These are phyloP conservation scores for Gila robusta DNA, from an alignment of 2,797 vertebrate species.

Conservation along the genomic window DNA sequence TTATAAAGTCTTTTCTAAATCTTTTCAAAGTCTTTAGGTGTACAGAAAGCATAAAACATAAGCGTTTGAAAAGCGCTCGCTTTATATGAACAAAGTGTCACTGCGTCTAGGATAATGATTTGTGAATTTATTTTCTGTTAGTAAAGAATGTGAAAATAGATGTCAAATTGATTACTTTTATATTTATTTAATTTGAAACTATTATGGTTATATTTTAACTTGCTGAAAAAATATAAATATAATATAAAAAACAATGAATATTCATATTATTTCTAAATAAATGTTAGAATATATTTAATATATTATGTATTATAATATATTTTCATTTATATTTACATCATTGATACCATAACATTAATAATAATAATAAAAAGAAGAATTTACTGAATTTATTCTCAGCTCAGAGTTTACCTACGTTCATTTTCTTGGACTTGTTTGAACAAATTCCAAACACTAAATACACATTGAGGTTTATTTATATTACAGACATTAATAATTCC, in stretches of 20 bases:
- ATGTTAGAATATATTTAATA: neutral
- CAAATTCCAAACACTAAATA: neutral
- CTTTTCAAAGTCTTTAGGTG: no score
- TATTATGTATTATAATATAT: neutral
- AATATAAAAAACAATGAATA: neutral
- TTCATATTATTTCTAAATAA: neutral
- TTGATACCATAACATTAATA: neutral
- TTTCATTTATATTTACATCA: neutral
- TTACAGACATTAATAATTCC: neutral
- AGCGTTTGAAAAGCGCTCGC: neutral
- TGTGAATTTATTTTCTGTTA: neutral
- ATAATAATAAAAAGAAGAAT: no score
- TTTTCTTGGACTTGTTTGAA: constrained; percentile 2
- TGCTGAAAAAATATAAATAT: neutral
- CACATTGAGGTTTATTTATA: neutral
- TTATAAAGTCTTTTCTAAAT: no score
- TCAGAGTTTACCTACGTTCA: neutral
- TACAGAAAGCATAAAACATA: no score
- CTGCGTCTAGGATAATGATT: neutral
- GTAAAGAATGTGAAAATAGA: neutral
- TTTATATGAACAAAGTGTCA: neutral
- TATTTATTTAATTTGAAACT: neutral
- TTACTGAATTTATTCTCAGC: neutral
- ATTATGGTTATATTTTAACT: neutral
- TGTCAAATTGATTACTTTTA: neutral